phyloP scores from a whole-genome alignment of 2,797 vertebrate species.

The Rachycentron canadum region DNA sequence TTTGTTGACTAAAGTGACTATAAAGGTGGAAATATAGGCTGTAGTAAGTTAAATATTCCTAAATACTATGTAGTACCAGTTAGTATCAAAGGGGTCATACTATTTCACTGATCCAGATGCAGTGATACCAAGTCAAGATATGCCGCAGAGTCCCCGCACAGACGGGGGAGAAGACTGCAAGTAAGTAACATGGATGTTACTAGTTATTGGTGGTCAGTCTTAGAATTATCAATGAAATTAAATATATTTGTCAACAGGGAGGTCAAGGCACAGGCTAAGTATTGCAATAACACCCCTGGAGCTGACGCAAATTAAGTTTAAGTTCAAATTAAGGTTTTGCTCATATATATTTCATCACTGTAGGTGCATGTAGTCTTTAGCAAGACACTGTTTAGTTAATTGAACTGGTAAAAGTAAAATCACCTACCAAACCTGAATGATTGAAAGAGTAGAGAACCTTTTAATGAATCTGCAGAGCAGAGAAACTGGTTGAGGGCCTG shows the following conservation, averaged over 20 bases:
- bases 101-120: not conserved
- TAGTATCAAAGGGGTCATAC: not conserved
- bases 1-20: no score
- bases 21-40: no score
- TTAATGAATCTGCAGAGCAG: constrained; percentile 11
- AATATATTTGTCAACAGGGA: not conserved
- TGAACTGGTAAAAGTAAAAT: constrained; percentile 19
- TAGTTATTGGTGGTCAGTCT: not conserved
- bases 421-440: constrained; percentile 3
- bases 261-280: not conserved
- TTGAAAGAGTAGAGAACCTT: constrained; percentile 18
- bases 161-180: not conserved
- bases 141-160: not conserved
- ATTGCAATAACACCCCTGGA: not conserved
- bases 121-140: not conserved
- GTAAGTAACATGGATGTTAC: no score
- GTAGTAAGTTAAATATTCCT: no score
- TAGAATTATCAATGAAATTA: constrained; percentile 14
- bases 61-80: not conserved
- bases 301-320: not conserved
- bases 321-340: constrained; percentile 8
- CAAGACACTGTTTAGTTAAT: not conserved
- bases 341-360: not conserved
- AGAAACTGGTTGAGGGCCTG: constrained; percentile 1
- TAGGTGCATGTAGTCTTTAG: not conserved